A percentile compares a stretch with the other conserved stretches of the same genome.
Evolutionary conservation across 2,113 vertebrate genomes (phyloP).

Genomic region (Mormyrus iriodes): DNA sequence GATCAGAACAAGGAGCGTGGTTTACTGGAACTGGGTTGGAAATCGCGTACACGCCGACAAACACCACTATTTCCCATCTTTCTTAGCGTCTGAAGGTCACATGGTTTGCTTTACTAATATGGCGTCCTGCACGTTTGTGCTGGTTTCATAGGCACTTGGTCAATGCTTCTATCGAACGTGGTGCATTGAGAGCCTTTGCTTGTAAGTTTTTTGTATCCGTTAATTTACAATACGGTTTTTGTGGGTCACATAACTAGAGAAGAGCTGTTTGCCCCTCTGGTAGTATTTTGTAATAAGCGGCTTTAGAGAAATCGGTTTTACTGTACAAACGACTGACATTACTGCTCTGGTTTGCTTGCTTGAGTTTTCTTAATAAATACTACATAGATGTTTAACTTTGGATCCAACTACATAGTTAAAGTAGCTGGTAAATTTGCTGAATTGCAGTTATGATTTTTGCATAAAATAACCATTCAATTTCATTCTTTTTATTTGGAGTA

Average conservation of each 20-base stretch:
- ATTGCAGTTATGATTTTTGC: no score
- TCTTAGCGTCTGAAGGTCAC: background rate
- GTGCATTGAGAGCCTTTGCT: background rate
- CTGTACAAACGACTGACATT: background rate
- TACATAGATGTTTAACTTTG: background rate
- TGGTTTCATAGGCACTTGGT: background rate
- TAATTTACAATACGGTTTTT: background rate
- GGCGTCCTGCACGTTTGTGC: background rate
- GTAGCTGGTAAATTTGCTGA: background rate
- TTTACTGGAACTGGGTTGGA: background rate
- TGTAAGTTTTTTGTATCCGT: background rate
- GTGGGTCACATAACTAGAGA: background rate
- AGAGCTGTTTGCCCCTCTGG: background rate
- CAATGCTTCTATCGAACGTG: background rate
- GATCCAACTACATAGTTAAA: background rate
- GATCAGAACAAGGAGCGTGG: background rate
- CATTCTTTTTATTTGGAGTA: background rate
- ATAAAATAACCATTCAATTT: background rate
- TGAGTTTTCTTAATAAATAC: background rate
- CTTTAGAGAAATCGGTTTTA: background rate
- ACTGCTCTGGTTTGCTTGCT: background rate
- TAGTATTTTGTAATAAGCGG: background rate
- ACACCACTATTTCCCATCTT: conserved; percentile 4
- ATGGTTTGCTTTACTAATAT: conserved; percentile 14
- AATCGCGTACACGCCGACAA: background rate